Evolutionary conservation across 2,888 invertebrate species (phyloP).

Genomic region (Antheraea yamamai): DNA sequence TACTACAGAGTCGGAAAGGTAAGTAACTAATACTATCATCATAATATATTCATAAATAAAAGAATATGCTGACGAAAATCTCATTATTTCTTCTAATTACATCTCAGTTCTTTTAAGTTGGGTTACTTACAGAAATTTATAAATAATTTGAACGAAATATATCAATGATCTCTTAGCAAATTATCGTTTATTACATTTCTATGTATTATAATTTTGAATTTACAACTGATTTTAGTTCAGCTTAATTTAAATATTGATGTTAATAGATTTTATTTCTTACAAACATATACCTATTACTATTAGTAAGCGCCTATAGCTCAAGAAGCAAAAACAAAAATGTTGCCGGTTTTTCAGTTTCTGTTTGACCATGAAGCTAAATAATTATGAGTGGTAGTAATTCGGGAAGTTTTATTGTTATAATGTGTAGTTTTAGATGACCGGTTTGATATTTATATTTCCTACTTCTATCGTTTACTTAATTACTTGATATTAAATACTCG

Average conservation of each 20-base stretch:
- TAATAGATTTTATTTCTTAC: neutral
- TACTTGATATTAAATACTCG: neutral
- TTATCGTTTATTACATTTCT: neutral
- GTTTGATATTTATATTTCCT: conserved; percentile 22
- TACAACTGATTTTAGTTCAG: neutral
- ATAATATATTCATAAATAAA: neutral
- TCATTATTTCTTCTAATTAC: neutral
- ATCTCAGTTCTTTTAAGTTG: neutral
- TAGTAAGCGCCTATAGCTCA: neutral
- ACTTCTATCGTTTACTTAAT: neutral
- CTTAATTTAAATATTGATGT: neutral
- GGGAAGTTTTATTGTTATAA: conserved; percentile 1
- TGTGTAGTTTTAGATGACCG: conserved; percentile 20
- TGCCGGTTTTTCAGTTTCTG: conserved; percentile 1
- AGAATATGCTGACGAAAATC: neutral
- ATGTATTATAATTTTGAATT: neutral
- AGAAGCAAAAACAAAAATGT: neutral
- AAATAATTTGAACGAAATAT: neutral
- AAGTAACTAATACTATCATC: conserved; percentile 36
- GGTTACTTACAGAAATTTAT: neutral
- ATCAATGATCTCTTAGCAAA: neutral
- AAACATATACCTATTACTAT: neutral
- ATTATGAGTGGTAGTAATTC: neutral
- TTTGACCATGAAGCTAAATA: conserved; percentile 6
- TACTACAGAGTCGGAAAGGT: conserved; percentile 62